Base-by-base conservation (phyloP, 2,888 invertebrate species). In the Rhagonycha fulva region DNA sequence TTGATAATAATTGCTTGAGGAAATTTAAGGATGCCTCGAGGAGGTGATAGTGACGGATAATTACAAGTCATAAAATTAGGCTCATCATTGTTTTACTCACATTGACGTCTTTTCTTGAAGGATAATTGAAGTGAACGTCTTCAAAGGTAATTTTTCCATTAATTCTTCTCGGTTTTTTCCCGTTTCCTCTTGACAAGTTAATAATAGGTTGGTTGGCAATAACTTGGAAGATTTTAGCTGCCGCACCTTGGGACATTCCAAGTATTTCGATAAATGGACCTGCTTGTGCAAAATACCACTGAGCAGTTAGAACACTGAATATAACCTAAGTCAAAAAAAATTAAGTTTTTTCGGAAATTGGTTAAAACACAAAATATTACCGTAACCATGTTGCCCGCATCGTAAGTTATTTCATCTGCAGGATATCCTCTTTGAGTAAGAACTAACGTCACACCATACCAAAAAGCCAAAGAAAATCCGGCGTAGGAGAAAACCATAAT, bases 251-350 rank as follows among this genome's bases (percentile, higher is more conserved):
- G 0, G 96, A 95, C 47, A 92, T 91, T 0, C 94, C 93, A 81
- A 97, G 94, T 10, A 93, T 92, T 84, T 95, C 94, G 84, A 96
- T 91, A 77, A 94, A 92, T 0, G 96, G 96, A 1, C 95, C 92
- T 0, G 95, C 93, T 85, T 94, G 93, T 14, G 96, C 96, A 75
- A 97, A 93, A 83, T 94, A 94, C 82, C 93, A 92, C 0, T 93
- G 92, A 0, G 94, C 94, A 85, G 92, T 91, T 89, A 93, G 90
- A 0, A 95, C 93, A 71, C 93, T 92, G 86, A 96, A 95, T 87
- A 96, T 96, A 26, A 95, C 94, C 95, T 95, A 83, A 82, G 78
- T 32, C 62, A 12, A 60, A 23, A 47, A 68, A 60, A 61, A 14
- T 10, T 26, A 32, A 68, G 60, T 32, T 63, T 12, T 19, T 9